Evolutionary conservation across 2,888 invertebrate genomes (phyloP).

Genomic region (Acanthosepion lycidas): DNA sequence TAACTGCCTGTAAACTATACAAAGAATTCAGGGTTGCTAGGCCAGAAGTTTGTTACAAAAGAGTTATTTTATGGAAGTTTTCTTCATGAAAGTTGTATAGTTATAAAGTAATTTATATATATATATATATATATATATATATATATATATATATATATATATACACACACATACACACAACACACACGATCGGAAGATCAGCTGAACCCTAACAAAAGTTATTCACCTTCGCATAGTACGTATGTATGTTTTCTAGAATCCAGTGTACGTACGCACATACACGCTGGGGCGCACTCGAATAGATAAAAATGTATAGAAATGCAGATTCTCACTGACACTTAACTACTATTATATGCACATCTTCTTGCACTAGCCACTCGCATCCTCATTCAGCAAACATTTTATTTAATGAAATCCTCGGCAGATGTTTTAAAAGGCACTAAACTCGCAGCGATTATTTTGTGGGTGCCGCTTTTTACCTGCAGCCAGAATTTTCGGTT

Average conservation of each 20-base stretch:
- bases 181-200: neutral
- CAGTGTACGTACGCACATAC: neutral
- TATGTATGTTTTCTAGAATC: neutral
- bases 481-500: neutral
- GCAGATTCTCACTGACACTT: neutral
- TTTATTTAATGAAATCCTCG: slow-evolving; percentile 9
- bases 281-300: too few species aligned
- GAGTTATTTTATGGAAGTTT: neutral
- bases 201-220: neutral
- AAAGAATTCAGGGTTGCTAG: neutral
- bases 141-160: too few species aligned
- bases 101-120: neutral
- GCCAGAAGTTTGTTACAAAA: neutral
- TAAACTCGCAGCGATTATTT: neutral
- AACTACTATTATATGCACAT: neutral
- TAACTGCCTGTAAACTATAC: neutral
- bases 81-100: neutral
- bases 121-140: neutral
- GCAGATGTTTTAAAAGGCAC: neutral
- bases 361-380: neutral
- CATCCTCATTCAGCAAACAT: neutral
- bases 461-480: neutral
- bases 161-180: neutral
- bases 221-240: neutral
- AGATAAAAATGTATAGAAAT: neutral